Evolutionary conservation across 2,797 vertebrate genomes (phyloP).

Genomic region (Agapornis canus): DNA sequence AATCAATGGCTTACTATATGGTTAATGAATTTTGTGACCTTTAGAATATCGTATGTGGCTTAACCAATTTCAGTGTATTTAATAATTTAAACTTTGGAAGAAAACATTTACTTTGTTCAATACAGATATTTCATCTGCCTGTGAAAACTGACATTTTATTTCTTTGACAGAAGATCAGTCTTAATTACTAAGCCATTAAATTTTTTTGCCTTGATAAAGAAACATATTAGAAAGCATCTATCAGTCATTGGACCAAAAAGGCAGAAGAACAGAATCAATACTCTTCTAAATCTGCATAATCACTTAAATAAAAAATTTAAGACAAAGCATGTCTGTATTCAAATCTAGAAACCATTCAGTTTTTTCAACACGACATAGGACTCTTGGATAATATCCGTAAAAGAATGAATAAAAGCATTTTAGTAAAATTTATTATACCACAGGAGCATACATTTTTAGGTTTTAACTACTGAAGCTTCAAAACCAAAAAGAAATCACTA

Average conservation of each 20-base stretch:
- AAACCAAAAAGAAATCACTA: not conserved
- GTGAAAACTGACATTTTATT: conserved; percentile 77
- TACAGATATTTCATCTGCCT: conserved; percentile 79
- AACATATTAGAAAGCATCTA: conserved; percentile 67
- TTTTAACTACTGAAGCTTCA: not conserved
- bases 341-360: not conserved
- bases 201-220: conserved; percentile 80
- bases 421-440: not conserved
- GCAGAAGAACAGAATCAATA: conserved; percentile 63
- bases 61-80: conserved; percentile 83
- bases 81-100: conserved; percentile 86
- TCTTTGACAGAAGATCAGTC: conserved; percentile 72
- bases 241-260: conserved; percentile 55
- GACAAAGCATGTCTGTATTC: conserved; percentile 16
- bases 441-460: not conserved
- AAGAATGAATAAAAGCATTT: not conserved
- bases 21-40: conserved; percentile 87
- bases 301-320: conserved; percentile 71
- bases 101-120: conserved; percentile 76
- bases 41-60: conserved; percentile 83
- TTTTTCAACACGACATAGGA: not conserved
- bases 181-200: conserved; percentile 75
- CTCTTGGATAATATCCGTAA: not conserved
- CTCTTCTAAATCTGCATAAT: conserved; percentile 30
- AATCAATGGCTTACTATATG: conserved; percentile 81